Percentiles rank a stretch among this genome's conserved stretches.
Evolutionary conservation across 1,140 invertebrate species (phyloP).

Genomic region (Hylaeus volcanicus): DNA sequence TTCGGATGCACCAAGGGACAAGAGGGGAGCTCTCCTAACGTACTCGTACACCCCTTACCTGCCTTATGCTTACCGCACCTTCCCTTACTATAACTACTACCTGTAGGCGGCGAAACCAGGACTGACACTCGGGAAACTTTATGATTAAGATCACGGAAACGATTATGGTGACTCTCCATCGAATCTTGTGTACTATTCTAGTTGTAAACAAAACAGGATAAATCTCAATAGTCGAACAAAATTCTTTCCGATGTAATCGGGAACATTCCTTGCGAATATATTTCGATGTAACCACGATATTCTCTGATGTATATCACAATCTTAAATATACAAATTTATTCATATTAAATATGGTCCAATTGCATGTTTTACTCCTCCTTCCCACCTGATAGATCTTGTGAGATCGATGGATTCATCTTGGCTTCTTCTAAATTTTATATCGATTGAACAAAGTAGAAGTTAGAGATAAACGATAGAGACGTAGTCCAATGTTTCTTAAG

Average conservation of each 20-base stretch:
- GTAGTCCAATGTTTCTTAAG: too few species aligned
- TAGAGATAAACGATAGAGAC: too few species aligned
- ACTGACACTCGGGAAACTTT: background rate
- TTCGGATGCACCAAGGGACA: constrained; percentile 60
- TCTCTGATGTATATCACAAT: background rate
- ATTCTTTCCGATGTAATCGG: background rate
- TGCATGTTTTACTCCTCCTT: background rate
- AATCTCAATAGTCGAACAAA: background rate
- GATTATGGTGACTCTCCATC: constrained; percentile 28
- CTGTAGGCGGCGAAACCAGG: constrained; percentile 40
- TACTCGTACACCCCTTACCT: constrained; percentile 53
- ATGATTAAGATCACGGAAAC: constrained; percentile 5
- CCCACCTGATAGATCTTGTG: too few species aligned
- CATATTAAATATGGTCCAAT: background rate
- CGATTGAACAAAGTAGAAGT: too few species aligned
- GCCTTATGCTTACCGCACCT: constrained; percentile 67
- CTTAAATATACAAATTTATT: constrained; percentile 30
- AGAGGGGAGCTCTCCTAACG: constrained; percentile 62
- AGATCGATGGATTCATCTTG: too few species aligned
- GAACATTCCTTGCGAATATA: background rate
- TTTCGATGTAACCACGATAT: background rate
- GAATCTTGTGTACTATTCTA: background rate
- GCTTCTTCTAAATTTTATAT: too few species aligned
- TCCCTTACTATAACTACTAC: constrained; percentile 68
- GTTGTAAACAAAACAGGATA: background rate